phyloP scores from a whole-genome alignment of 2,888 invertebrate species.

The Temnothorax unifasciatus region DNA sequence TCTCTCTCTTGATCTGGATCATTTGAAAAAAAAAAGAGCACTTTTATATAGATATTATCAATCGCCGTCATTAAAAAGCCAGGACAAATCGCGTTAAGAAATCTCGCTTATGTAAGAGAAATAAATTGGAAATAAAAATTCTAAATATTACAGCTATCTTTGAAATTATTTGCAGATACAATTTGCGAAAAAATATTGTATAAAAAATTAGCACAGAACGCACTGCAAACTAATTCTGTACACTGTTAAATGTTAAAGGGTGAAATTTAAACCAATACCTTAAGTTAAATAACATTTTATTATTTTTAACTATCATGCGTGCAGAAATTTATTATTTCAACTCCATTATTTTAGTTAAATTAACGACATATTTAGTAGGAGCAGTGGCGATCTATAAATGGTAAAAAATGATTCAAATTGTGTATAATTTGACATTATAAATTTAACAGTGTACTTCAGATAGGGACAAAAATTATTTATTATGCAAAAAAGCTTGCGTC shows the following conservation, averaged over 20 bases:
- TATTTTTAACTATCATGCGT: too few relatives aligned
- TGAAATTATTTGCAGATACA: not conserved
- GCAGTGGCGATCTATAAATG: too few relatives aligned
- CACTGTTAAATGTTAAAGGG: too few relatives aligned
- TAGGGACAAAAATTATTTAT: not conserved
- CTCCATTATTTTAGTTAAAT: too few relatives aligned
- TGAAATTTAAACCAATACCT: too few relatives aligned
- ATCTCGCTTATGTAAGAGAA: not conserved
- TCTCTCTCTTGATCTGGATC: not conserved
- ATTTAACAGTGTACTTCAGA: too few relatives aligned
- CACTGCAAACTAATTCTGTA: not conserved
- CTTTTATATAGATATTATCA: not conserved
- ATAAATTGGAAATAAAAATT: slow-evolving; percentile 2
- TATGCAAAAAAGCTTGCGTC: not conserved
- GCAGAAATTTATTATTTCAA: too few relatives aligned
- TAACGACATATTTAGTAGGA: too few relatives aligned
- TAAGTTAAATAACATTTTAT: too few relatives aligned
- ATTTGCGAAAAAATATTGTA: not conserved
- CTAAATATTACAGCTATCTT: not conserved
- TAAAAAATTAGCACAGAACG: not conserved
- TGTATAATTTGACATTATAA: too few relatives aligned
- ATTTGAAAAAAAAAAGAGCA: not conserved
- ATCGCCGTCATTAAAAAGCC: not conserved
- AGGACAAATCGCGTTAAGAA: not conserved
- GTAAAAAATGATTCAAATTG: too few relatives aligned